Percentiles rank a stretch among this genome's conserved stretches.
These are phyloP conservation scores for Watsonalla binaria DNA, from an alignment of 2,888 invertebrate genomes.

Conservation along the genomic window DNA sequence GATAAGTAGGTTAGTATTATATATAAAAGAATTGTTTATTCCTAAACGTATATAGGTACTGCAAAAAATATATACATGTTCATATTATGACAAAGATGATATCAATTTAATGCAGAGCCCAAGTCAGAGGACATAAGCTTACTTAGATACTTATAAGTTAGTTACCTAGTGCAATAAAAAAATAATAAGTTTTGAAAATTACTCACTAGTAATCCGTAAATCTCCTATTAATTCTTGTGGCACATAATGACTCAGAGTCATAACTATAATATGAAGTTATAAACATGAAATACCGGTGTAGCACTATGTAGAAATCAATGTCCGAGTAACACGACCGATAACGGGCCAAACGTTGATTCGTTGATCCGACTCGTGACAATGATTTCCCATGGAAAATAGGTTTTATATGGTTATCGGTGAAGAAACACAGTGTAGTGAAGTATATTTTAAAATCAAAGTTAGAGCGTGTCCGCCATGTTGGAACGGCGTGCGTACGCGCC, in stretches of 20 bases:
- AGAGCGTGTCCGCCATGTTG: slow-evolving; percentile 65
- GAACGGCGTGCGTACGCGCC: slow-evolving; percentile 71
- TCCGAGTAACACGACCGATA: slow-evolving; percentile 43
- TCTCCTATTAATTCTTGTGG: slow-evolving; percentile 48
- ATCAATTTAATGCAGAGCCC: no score
- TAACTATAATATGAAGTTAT: slow-evolving; percentile 53
- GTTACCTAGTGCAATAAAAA: slow-evolving; percentile 5
- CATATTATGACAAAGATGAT: no score
- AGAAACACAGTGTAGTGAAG: slow-evolving; percentile 33
- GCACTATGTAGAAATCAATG: slow-evolving; percentile 51
- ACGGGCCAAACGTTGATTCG: slow-evolving; percentile 27
- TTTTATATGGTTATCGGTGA: slow-evolving; percentile 41
- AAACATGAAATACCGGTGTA: slow-evolving; percentile 49
- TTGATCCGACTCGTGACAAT: slow-evolving; percentile 30
- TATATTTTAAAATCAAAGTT: slow-evolving; percentile 44
- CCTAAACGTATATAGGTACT: no score
- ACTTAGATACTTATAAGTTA: no score
- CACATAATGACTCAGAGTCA: slow-evolving; percentile 55
- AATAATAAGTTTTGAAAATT: slow-evolving; percentile 39
- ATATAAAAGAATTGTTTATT: no score
- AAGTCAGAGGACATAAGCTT: no score
- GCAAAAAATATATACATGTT: no score
- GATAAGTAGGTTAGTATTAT: no score
- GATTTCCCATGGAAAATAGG: slow-evolving; percentile 42
- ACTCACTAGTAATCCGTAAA: slow-evolving; percentile 62